Base-by-base conservation (phyloP, 2,888 invertebrate species). In the Frankliniella intonsa region DNA sequence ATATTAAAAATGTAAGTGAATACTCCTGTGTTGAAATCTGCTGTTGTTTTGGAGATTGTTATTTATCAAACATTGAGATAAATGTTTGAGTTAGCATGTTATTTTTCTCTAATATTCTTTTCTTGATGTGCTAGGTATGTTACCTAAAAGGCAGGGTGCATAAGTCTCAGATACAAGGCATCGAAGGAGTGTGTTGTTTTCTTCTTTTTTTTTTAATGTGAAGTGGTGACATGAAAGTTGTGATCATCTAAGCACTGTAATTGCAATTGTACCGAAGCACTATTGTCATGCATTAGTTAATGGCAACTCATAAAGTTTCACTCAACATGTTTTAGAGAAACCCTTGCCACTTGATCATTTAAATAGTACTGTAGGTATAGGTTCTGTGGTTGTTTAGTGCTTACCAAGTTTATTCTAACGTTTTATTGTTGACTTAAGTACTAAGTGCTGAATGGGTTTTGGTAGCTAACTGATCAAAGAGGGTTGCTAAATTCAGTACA, bases 1-100 rank as follows among this genome's bases (percentile, higher is more conserved):
- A 76, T 76, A 76, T 76, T 76, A 76, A 76, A 76, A 76, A 76
- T 76, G 69, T 76, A 76, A 76, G 69, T 76, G 69, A 76, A 76
- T 76, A 76, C 69, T 76, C 69, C 69, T 76, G 69, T 76, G 69
- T 76, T 76, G 69, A 76, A 76, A 76, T 76, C 69, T 76, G 69
- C 69, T 76, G 69, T 76, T 76, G 69, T 76, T 76, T 76, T 25
- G 69, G 69, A 76, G 69, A 76, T 76, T 76, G 69, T 76, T 76
- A 76, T 76, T 76, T 76, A 76, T 76, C 69, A 76, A 76, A 76
- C 69, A 76, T 76, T 76, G 69, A 25, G 69, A 25, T 22, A 9
- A 76, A 76, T 76, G 69, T 76, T 76, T 76, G 69, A 76, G 69
- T 76, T 76, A 76, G 25, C 69, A 76, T 76, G 69, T 76, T 76